phyloP scores from a whole-genome alignment of 2,113 vertebrate species.

The Syngnathus scovelli region DNA sequence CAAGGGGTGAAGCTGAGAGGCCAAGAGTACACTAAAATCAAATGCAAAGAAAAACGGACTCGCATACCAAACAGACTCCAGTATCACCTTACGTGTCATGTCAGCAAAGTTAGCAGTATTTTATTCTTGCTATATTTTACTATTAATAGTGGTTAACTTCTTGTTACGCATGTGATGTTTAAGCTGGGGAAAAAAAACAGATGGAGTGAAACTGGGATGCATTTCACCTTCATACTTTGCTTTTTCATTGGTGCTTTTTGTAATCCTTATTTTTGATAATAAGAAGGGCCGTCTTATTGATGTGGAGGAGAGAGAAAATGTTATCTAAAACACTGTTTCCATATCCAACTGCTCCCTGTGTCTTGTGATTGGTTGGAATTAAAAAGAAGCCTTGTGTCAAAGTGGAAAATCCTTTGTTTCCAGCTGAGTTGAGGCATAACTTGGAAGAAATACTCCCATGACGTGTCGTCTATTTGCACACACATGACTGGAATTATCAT shows the following conservation, averaged over 20 bases:
- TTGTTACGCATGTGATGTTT: too few relatives aligned
- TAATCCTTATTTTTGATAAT: neutral
- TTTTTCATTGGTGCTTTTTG: neutral
- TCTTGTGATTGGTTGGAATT: constrained; percentile 2
- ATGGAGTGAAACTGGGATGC: neutral
- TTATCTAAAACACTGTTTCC: neutral
- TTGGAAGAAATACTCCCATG: constrained; percentile 13
- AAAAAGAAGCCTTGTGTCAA: constrained; percentile 17
- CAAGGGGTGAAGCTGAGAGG: too few relatives aligned
- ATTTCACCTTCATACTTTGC: neutral
- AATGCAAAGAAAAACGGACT: too few relatives aligned
- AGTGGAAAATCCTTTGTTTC: constrained; percentile 10
- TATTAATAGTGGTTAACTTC: too few relatives aligned
- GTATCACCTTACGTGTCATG: too few relatives aligned
- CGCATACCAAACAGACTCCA: too few relatives aligned
- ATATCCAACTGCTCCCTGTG: neutral
- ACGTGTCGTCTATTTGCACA: neutral
- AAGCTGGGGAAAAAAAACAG: neutral
- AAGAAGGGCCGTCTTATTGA: neutral
- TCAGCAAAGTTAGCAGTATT: too few relatives aligned
- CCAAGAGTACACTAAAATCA: too few relatives aligned
- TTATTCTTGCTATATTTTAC: too few relatives aligned
- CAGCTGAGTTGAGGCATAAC: constrained; percentile 19
- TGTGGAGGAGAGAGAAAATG: neutral
- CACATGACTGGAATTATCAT: neutral